A percentile compares a stretch with the other conserved stretches of the same genome.
phyloP scores from a whole-genome alignment of 1,140 invertebrate species.

The Berghia stephanieae region DNA sequence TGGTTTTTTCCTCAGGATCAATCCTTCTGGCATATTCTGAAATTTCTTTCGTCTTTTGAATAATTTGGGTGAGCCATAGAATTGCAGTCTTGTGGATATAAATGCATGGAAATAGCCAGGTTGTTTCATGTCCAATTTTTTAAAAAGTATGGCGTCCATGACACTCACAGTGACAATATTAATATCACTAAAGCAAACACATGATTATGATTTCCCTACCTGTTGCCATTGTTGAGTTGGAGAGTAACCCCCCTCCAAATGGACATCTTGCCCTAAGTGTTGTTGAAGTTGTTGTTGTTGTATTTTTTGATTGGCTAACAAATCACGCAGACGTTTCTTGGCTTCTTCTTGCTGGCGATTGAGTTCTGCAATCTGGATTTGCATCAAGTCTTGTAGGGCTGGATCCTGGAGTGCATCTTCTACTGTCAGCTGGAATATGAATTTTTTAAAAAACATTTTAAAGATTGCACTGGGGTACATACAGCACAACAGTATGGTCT shows the following conservation, averaged over 20 bases:
- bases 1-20: no score
- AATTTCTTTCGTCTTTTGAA: no score
- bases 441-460: background rate
- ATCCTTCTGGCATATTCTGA: no score
- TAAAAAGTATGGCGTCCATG: no score
- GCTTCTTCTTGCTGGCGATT: slow-evolving; percentile 58
- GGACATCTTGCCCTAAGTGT: background rate
- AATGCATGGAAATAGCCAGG: no score
- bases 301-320: slow-evolving; percentile 43
- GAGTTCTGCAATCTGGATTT: slow-evolving; percentile 52
- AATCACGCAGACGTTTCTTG: slow-evolving; percentile 44
- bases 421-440: background rate
- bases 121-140: no score
- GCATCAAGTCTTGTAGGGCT: slow-evolving; percentile 31
- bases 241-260: background rate
- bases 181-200: no score
- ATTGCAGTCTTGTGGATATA: no score
- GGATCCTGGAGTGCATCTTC: slow-evolving; percentile 21
- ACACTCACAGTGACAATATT: no score
- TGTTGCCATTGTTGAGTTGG: background rate
- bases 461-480: background rate
- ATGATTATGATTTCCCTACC: no score
- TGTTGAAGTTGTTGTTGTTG: slow-evolving; percentile 39
- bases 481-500: background rate
- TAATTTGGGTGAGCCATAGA: no score